Evolutionary conservation across 2,888 invertebrate genomes (phyloP), one percentile per base, ranked within the genome.

Genomic region (Rhopalosiphum nymphaeae): DNA sequence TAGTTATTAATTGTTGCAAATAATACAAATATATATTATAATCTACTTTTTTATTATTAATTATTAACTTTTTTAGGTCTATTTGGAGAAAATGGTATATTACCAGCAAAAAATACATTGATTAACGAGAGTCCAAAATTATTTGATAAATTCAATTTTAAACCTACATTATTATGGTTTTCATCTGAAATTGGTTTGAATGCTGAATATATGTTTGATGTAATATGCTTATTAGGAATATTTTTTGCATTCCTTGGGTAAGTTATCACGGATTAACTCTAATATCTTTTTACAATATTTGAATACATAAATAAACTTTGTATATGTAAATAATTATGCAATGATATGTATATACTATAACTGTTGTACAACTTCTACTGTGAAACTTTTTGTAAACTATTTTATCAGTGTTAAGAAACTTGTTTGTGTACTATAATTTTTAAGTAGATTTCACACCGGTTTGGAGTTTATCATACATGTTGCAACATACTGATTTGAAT

Each of bases 61-160:
- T 67, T 67, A 86, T 36, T n/a, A 11, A 26, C 0, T 94, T 95
- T 95, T 96, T 16, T 95, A 98, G 98, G 98, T 94, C 96, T 98
- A 46, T 98, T 97, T 96, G 98, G 98, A 9, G 97, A 97, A 95
- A 97, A 97, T 96, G 98, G 98, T 91, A 96, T 98, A 93, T 95
- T 97, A 94, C 98, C 98, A 92, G 97, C 97, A 25, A 96, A 96
- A 95, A 96, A 96, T 3, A 96, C 96, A 94, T 95, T 96, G 94
- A 90, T 86, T 53, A 94, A 94, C 36, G 96, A 96, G 92, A 97
- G 97, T 95, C 96, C 97, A 11, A 96, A 96, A 95, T 96, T 96
- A 95, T 84, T 84, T n/a, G 85, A 89, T 57, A 92, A 89, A 89
- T 89, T 94, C 26, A 85, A 85, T 53, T 44, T 89, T 42, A 97